Evolutionary conservation across 2,797 vertebrate genomes (phyloP), one percentile per base, ranked within the genome.

Genomic region (Galagoides demidoff): DNA sequence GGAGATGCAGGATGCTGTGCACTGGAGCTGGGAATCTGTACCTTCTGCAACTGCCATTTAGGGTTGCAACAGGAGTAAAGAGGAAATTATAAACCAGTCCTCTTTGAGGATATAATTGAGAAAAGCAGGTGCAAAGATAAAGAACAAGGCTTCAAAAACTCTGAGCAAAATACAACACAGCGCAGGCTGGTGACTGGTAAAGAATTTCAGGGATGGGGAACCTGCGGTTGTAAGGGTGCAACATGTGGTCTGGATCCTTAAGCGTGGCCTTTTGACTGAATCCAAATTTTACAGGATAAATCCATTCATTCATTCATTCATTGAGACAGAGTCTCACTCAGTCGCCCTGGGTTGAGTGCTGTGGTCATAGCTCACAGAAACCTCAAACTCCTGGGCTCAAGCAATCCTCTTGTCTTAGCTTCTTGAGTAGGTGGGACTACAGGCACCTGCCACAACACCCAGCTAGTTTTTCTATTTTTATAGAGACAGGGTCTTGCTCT

Each of bases 71-170:
- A 2, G 7, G 11, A 31, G n/a, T 34, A 39, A 90, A n/a, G n/a
- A 95, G 64, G 78, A 81, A 85, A 97, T 49, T 49, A 63, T 0
- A 52, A 83, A 3, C n/a, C 55, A 23, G 19, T 83, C 43, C 43
- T 85, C 78, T 92, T 59, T 25, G 85, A 91, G 43, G 79, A 37
- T 14, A 29, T 10, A 82, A 39, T 1, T 20, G 57, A 92, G 85
- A 78, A 5, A n/a, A 86, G 59, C 63, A 73, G 79, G 90, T 76
- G 66, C 19, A 49, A 70, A 87, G 82, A 89, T 5, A 22, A 25
- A 85, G 34, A 59, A 52, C 70, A 79, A n/a, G 52, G 23, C 79
- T 82, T 91, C 77, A 59, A 34, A 31, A 52, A 20, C 68, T 10
- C 70, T 29, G 7, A 73, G 73, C 68, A 34, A 86, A 78, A 64